Conservation (phyloP, 2,113 vertebrate genomes). For the Tympanuchus pallidicinctus region DNA sequence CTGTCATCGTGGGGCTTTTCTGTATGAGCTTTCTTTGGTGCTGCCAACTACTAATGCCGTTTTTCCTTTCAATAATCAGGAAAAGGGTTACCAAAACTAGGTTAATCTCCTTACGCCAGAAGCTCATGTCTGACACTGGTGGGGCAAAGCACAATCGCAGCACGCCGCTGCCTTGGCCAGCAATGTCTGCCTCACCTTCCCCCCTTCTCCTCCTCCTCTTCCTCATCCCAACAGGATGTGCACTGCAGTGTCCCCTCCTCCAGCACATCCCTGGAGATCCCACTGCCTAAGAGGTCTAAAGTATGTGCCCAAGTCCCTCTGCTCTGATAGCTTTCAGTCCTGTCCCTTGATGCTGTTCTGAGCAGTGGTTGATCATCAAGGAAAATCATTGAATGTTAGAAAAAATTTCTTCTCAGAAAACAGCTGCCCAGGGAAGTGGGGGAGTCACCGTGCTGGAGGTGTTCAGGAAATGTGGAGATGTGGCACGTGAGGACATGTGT, state of each 20-base stretch:
- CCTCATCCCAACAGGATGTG: not conserved
- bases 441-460: too few relatives aligned
- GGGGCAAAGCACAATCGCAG: accelerated
- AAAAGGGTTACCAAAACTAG: not conserved
- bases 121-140: accelerated
- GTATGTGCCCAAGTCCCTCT: not conserved
- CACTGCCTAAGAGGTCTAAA: not conserved
- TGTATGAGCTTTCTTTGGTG: not conserved
- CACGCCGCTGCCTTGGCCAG: not conserved
- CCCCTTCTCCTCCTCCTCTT: not conserved
- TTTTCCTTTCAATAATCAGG: not conserved
- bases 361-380: too few relatives aligned
- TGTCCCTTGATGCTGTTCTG: accelerated
- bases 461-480: too few relatives aligned
- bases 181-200: not conserved
- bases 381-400: too few relatives aligned
- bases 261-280: not conserved
- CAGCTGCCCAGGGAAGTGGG: too few relatives aligned
- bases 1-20: not conserved
- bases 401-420: too few relatives aligned
- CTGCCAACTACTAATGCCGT: not conserved
- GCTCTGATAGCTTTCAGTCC: not conserved
- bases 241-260: accelerated
- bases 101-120: not conserved
- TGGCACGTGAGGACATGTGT: too few relatives aligned